Percentiles rank a stretch among this genome's conserved stretches.
Conservation (phyloP, 2,888 invertebrate genomes). For the Troides helena region DNA sequence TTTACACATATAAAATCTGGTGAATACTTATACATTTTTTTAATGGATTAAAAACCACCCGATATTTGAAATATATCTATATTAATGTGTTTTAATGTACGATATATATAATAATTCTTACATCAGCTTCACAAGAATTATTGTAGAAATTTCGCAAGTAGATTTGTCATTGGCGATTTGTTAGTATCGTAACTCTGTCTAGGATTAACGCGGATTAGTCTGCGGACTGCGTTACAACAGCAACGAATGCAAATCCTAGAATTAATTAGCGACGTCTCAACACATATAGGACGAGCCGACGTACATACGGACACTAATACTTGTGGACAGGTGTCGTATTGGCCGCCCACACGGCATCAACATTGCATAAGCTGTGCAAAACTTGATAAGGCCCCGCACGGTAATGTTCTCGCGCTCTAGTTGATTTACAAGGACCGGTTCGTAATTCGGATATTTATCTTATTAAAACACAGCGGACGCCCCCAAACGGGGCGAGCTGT, state of each 20-base stretch:
- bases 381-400: conserved; percentile 35
- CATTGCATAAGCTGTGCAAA: conserved; percentile 50
- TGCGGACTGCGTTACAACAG: conserved; percentile 18
- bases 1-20: too few relatives aligned
- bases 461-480: conserved; percentile 45
- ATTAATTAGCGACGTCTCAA: conserved; percentile 42
- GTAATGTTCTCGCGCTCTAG: conserved; percentile 70
- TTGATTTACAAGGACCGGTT: conserved; percentile 60
- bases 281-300: conserved; percentile 45
- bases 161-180: conserved; percentile 26
- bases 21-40: too few relatives aligned
- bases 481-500: conserved; percentile 37
- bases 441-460: conserved; percentile 45
- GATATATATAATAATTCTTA: too few relatives aligned
- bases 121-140: too few relatives aligned
- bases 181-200: conserved; percentile 21
- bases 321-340: conserved; percentile 57
- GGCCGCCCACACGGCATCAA: conserved; percentile 47
- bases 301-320: conserved; percentile 50
- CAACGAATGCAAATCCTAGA: conserved; percentile 26
- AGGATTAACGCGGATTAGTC: conserved; percentile 25
- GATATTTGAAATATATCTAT: too few relatives aligned
- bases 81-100: too few relatives aligned
- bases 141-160: conserved; percentile 12
- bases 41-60: too few relatives aligned